Evolutionary conservation across 2,888 invertebrate genomes (phyloP), one percentile per base, ranked within the genome.

Genomic region (Liposcelis brunnea): DNA sequence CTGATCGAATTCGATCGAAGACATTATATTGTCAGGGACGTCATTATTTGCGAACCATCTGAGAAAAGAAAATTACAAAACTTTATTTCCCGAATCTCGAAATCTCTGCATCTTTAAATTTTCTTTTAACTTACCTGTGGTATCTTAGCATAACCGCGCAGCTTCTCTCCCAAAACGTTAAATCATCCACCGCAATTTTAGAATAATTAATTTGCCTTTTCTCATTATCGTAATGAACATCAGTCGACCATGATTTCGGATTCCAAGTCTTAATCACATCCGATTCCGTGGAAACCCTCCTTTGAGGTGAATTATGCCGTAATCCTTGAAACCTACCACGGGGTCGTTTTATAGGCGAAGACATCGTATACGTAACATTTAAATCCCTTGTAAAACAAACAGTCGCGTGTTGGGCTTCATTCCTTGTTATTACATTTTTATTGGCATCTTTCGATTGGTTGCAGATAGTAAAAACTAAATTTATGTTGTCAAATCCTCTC

Each of bases 401-500:
- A 1, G 72, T 74, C 7, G 74, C 71, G 59, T 74, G 74, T 54
- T 74, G 74, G 15, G 74, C 73, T 48, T 72, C 72, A 55, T 72
- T 69, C 36, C 71, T 69, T 50, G 65, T 68, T 31, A 67, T 67
- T 55, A 74, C 74, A 47, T 72, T 70, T 64, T 72, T 72, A 38
- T 62, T 67, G 53, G 73, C 72, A 58, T 66, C 67, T 32, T 60
- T 52, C 50, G 68, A 66, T 52, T 68, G 68, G 49, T 73, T 70
- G 12, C 71, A 71, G 3, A 73, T 69, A n/a, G 75, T 69, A 57
- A 89, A 85, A 31, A 85, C 77, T 47, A 77, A 70, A 57, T 84
- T 77, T 45, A 89, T 72, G 54, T 84, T 79, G 60, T 87, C 85
- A 59, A 87, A 89, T 35, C 86, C 89, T 59, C 81, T 73, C 35